phyloP scores from a whole-genome alignment of 2,888 invertebrate genomes.

The Drosophila imparisetae region DNA sequence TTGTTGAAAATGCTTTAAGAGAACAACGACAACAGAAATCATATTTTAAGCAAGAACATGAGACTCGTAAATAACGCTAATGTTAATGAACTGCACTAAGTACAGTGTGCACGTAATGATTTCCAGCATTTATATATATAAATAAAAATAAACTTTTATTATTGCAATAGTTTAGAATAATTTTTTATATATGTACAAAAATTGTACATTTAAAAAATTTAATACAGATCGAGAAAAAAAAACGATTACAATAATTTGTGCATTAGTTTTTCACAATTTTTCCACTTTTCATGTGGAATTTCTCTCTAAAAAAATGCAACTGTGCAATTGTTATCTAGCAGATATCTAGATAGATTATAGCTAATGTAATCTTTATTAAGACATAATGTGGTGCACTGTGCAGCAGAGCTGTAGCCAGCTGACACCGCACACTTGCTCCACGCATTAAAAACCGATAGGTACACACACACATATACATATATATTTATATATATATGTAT shows the following conservation, averaged over 20 bases:
- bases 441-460: slow-evolving; percentile 7
- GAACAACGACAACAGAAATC: slow-evolving; percentile 48
- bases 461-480: slow-evolving; percentile 3
- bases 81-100: slow-evolving; percentile 50
- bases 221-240: not conserved
- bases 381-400: not conserved
- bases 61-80: slow-evolving; percentile 24
- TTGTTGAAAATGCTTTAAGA: slow-evolving; percentile 33
- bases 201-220: not conserved
- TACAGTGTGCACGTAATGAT: slow-evolving; percentile 8
- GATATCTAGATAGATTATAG: not conserved
- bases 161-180: not conserved
- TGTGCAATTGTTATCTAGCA: not conserved
- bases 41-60: slow-evolving; percentile 29
- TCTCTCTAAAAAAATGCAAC: not conserved
- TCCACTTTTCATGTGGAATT: not conserved
- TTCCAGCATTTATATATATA: not conserved
- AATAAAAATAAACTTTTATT: not conserved
- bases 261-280: not conserved
- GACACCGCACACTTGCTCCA: not conserved
- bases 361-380: not conserved
- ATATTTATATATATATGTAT: not conserved
- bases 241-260: not conserved
- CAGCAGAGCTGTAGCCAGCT: not conserved
- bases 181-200: not conserved